A percentile compares a stretch with the other conserved stretches of the same genome.
Conservation (phyloP, 1,140 invertebrate species). For the Drosophila repletoides region DNA sequence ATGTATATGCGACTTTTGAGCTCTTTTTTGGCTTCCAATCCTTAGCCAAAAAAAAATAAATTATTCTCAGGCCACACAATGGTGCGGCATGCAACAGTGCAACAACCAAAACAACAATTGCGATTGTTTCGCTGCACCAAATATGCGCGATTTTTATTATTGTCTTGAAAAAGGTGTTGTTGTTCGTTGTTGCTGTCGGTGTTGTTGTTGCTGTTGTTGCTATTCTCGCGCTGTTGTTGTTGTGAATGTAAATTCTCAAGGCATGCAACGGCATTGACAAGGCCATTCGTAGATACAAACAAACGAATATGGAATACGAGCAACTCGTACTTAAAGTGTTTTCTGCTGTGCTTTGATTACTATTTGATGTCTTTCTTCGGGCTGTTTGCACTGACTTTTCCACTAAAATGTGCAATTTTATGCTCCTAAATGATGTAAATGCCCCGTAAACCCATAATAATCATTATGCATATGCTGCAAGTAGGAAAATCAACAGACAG, state of each 20-base stretch:
- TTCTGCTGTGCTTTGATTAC: slow-evolving; percentile 20
- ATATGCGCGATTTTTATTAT: slow-evolving; percentile 73
- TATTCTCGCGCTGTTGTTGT: too few species aligned
- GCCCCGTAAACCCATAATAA: slow-evolving; percentile 39
- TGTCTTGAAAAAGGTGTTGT: slow-evolving; percentile 37
- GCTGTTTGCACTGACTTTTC: slow-evolving; percentile 14
- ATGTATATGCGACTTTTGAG: neutral
- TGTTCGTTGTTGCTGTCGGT: slow-evolving; percentile 7
- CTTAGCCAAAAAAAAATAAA: too few species aligned
- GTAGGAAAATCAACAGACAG: slow-evolving; percentile 1
- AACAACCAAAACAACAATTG: slow-evolving; percentile 44
- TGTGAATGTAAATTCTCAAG: slow-evolving; percentile 57
- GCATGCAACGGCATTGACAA: slow-evolving; percentile 72
- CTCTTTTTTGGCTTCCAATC: slow-evolving; percentile 7
- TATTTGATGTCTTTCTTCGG: slow-evolving; percentile 47
- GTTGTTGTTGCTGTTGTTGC: slow-evolving; percentile 25
- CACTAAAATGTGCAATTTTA: slow-evolving; percentile 49
- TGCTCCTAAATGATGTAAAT: slow-evolving; percentile 38
- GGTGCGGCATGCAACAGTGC: slow-evolving; percentile 29
- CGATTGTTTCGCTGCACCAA: slow-evolving; percentile 71
- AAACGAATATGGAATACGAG: slow-evolving; percentile 1
- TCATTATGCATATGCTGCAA: slow-evolving; percentile 14
- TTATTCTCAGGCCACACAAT: slow-evolving; percentile 62
- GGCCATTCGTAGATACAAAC: slow-evolving; percentile 58
- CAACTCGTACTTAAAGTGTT: neutral